These are phyloP conservation scores for Pseudomyrmex sp. DNA, from an alignment of 1,140 invertebrate species.

Conservation along the genomic window DNA sequence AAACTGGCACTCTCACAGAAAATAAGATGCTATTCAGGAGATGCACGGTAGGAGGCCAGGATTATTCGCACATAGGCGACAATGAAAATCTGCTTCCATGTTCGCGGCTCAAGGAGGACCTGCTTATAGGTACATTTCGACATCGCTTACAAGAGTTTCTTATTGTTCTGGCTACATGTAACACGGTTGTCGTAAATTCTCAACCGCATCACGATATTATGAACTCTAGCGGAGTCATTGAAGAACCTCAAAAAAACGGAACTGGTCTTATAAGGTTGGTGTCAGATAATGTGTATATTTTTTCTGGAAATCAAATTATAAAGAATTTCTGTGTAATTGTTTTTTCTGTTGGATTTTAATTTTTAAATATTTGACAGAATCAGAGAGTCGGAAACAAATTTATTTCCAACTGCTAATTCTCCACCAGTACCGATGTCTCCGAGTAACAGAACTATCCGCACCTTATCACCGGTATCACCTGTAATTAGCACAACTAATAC, in stretches of 20 bases:
- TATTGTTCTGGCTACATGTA: constrained; percentile 96
- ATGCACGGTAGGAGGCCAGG: constrained; percentile 94
- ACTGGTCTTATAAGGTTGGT: constrained; percentile 69
- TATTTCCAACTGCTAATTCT: constrained; percentile 82
- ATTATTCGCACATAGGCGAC: constrained; percentile 93
- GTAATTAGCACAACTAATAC: constrained; percentile 52
- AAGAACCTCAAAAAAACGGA: constrained; percentile 81
- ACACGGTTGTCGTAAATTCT: constrained; percentile 97
- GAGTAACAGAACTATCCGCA: constrained; percentile 40
- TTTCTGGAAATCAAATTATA: neutral
- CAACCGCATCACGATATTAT: constrained; percentile 95
- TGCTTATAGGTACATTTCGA: constrained; percentile 83
- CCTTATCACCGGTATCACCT: constrained; percentile 65
- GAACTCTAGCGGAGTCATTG: constrained; percentile 92
- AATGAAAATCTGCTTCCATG: constrained; percentile 88
- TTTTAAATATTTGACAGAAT: constrained; percentile 83
- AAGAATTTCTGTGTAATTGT: neutral
- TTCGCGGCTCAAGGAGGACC: constrained; percentile 89
- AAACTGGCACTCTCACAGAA: constrained; percentile 98
- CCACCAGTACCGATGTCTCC: constrained; percentile 68
- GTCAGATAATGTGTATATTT: neutral
- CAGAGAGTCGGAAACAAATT: constrained; percentile 90
- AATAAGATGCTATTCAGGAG: constrained; percentile 98
- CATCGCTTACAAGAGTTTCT: constrained; percentile 95
- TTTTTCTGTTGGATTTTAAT: neutral